These are phyloP conservation scores for Lota lota DNA, from an alignment of 2,113 vertebrate species.

Conservation along the genomic window DNA sequence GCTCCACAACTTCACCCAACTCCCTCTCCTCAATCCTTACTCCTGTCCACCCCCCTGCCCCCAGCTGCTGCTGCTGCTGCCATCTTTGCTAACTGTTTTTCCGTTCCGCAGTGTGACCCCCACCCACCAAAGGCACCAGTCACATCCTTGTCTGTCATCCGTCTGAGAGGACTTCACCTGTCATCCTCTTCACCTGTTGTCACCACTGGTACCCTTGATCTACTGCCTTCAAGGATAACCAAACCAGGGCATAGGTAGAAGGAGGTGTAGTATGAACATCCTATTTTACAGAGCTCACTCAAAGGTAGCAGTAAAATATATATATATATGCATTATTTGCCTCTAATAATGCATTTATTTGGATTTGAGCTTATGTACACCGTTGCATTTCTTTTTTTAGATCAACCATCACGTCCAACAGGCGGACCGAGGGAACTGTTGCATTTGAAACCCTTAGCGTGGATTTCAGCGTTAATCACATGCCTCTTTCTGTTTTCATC, in stretches of 20 bases:
- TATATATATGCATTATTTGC: too few relatives aligned
- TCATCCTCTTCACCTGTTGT: conserved; percentile 5
- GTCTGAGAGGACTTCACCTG: neutral
- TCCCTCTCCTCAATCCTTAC: conserved; percentile 36
- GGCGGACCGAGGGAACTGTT: too few relatives aligned
- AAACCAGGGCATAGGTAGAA: neutral
- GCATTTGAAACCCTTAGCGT: too few relatives aligned
- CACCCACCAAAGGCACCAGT: conserved; percentile 19
- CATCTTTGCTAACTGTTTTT: conserved; percentile 29
- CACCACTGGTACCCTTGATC: neutral
- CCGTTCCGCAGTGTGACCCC: conserved; percentile 36
- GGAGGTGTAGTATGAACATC: neutral
- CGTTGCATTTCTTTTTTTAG: too few relatives aligned
- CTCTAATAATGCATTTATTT: too few relatives aligned
- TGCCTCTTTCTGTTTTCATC: too few relatives aligned
- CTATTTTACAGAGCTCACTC: too few relatives aligned
- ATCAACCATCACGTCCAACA: too few relatives aligned
- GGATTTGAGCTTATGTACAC: too few relatives aligned
- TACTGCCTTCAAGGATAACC: neutral
- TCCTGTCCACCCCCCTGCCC: neutral
- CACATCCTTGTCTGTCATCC: conserved; percentile 31
- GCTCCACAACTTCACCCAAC: conserved; percentile 39
- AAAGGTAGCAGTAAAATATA: too few relatives aligned
- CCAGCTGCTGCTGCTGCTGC: conserved; percentile 25
- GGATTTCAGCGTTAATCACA: too few relatives aligned